Conservation (phyloP, 2,797 vertebrate genomes). For the Lagorchestes hirsutus region DNA sequence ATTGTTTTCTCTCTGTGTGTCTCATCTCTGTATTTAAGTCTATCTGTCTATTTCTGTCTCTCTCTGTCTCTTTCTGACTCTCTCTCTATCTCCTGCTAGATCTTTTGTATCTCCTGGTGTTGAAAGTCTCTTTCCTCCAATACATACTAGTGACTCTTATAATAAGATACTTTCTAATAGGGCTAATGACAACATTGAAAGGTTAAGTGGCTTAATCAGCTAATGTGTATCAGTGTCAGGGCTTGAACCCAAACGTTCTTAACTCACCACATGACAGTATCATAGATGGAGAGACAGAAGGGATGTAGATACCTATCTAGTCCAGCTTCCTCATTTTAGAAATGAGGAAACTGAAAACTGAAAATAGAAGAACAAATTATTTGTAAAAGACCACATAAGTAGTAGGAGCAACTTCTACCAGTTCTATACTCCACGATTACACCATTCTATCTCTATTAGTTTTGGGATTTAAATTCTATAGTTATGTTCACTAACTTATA, state of each 20-base stretch:
- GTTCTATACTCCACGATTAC: neutral
- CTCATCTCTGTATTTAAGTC: neutral
- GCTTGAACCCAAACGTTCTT: neutral
- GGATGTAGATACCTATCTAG: neutral
- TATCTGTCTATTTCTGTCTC: neutral
- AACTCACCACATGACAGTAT: neutral
- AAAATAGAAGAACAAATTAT: neutral
- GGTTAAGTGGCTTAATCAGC: neutral
- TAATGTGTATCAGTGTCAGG: neutral
- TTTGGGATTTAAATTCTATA: neutral
- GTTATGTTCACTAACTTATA: neutral
- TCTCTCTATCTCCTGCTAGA: neutral
- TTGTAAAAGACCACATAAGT: neutral
- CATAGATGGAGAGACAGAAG: neutral
- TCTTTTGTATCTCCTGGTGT: neutral
- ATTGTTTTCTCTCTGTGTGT: neutral
- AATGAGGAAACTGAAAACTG: neutral
- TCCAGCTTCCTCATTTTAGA: neutral
- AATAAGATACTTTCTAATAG: neutral
- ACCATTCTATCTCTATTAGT: neutral
- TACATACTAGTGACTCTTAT: neutral
- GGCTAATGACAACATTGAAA: neutral
- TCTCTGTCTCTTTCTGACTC: neutral
- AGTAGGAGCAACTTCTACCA: neutral
- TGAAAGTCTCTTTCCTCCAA: neutral